These are phyloP conservation scores for Lasioglossum leucozonium DNA, from an alignment of 2,888 invertebrate genomes.

Conservation along the genomic window DNA sequence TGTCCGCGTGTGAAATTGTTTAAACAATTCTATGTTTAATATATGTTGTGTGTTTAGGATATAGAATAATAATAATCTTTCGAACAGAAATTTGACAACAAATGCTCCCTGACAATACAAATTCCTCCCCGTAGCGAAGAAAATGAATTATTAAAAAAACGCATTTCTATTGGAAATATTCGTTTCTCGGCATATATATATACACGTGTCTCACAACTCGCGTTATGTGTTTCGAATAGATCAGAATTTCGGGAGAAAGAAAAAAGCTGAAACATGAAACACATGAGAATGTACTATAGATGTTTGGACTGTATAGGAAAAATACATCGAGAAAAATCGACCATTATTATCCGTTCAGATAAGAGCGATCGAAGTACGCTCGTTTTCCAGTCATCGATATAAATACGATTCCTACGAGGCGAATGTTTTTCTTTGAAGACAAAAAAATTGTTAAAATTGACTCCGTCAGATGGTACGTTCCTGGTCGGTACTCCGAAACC, in stretches of 20 bases:
- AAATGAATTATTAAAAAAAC: background rate
- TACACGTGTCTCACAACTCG: background rate
- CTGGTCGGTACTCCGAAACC: slow-evolving; percentile 65
- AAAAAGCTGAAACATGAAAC: background rate
- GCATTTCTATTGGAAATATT: background rate
- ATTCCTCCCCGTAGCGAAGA: background rate
- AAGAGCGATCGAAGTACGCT: background rate
- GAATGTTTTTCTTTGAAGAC: background rate
- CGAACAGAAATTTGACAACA: background rate
- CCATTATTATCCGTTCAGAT: background rate
- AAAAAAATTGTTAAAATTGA: background rate
- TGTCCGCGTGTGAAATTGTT: background rate
- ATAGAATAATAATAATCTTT: background rate
- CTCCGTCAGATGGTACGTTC: slow-evolving; percentile 38
- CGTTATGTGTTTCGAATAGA: background rate
- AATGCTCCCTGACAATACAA: background rate
- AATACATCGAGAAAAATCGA: background rate
- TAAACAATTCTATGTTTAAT: background rate
- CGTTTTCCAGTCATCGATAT: background rate
- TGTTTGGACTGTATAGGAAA: background rate
- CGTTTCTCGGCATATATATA: background rate
- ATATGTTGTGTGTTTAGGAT: background rate
- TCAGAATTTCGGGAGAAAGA: background rate
- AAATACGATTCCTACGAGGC: background rate
- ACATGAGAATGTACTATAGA: background rate